A percentile compares a stretch with the other conserved stretches of the same genome.
These are phyloP conservation scores for Enoplosus armatus DNA, from an alignment of 2,797 vertebrate species.

Conservation along the genomic window DNA sequence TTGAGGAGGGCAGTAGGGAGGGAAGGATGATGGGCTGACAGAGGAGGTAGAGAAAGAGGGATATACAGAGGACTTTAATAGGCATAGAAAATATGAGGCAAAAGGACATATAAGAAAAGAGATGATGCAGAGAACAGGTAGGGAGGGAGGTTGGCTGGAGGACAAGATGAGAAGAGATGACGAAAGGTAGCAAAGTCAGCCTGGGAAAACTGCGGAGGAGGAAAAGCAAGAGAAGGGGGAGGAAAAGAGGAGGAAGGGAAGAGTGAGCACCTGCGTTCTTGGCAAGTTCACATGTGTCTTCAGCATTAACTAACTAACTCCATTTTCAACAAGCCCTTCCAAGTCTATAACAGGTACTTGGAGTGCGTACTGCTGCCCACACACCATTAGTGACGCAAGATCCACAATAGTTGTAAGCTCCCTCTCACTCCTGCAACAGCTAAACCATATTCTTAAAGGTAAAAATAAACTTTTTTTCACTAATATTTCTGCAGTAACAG, in stretches of 20 bases:
- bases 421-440: neutral
- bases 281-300: conserved; percentile 16
- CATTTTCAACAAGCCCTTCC: conserved; percentile 10
- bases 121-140: conserved; percentile 18
- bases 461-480: neutral
- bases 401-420: neutral
- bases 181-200: conserved; percentile 20
- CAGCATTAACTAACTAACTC: conserved; percentile 4
- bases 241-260: neutral
- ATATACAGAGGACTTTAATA: conserved; percentile 5
- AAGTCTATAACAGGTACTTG: neutral
- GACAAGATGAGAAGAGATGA: conserved; percentile 47
- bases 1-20: neutral
- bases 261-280: neutral
- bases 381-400: conserved; percentile 4
- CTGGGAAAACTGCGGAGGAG: conserved; percentile 24
- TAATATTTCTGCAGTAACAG: neutral
- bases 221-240: neutral
- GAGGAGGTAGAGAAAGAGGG: neutral
- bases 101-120: conserved; percentile 15
- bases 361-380: neutral
- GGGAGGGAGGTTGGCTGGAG: conserved; percentile 21
- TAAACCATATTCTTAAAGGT: neutral
- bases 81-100: conserved; percentile 26
- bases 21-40: neutral